These are phyloP conservation scores for Xerus inauris DNA, from an alignment of 2,113 vertebrate genomes.

Conservation along the genomic window DNA sequence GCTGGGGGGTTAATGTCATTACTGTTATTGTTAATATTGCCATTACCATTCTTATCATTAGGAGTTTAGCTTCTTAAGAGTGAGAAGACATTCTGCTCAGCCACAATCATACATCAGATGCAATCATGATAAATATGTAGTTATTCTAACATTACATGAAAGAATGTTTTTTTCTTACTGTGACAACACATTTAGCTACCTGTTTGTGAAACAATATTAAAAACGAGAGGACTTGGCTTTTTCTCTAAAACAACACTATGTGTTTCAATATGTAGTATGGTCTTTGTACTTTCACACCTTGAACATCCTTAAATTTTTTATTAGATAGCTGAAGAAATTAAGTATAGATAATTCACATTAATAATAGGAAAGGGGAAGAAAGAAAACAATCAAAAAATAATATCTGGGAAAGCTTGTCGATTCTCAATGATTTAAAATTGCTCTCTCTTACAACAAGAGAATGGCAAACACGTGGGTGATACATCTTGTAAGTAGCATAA, in stretches of 20 bases:
- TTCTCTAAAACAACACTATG: neutral
- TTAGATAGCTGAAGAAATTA: neutral
- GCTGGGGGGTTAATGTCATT: neutral
- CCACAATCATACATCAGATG: neutral
- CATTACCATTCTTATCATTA: too few relatives aligned
- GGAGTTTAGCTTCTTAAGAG: neutral
- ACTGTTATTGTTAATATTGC: neutral
- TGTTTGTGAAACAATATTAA: rapidly evolving
- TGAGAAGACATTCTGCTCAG: neutral
- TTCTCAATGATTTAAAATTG: neutral
- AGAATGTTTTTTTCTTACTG: neutral
- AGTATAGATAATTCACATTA: neutral
- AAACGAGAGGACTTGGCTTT: neutral
- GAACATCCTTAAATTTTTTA: neutral
- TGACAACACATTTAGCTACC: too few relatives aligned
- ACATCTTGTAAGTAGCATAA: neutral
- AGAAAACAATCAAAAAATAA: neutral
- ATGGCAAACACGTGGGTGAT: neutral
- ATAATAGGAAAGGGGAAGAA: neutral
- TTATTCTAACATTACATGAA: rapidly evolving
- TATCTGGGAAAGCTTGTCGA: neutral
- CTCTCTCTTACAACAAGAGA: neutral
- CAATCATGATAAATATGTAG: rapidly evolving
- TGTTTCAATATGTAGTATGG: neutral
- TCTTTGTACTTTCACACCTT: neutral